A percentile compares a stretch with the other conserved stretches of the same genome.
phyloP scores from a whole-genome alignment of 1,140 invertebrate species.

The Rhagoletis zephyria region DNA sequence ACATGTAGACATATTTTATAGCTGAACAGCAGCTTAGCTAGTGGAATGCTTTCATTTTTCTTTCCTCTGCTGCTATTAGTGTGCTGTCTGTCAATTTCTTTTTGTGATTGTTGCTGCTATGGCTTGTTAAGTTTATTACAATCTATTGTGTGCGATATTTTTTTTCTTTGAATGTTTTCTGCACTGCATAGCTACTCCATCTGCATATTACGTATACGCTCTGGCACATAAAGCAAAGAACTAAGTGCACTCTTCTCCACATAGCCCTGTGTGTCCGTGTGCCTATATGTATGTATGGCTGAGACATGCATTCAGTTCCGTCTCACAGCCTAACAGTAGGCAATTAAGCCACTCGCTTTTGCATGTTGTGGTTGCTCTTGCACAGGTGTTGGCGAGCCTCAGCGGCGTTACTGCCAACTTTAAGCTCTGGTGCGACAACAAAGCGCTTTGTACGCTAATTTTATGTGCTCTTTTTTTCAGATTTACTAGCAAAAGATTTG shows the following conservation, averaged over 20 bases:
- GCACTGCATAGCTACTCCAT: background rate
- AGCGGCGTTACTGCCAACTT: background rate
- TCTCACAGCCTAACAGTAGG: background rate
- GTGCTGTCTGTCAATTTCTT: background rate
- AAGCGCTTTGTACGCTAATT: background rate
- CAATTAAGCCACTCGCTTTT: background rate
- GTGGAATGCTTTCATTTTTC: background rate
- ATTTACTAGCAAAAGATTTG: no score
- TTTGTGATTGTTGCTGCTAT: background rate
- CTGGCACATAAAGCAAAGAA: background rate
- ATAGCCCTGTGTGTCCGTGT: background rate
- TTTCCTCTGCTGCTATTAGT: background rate
- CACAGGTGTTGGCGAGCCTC: background rate
- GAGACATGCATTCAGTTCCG: background rate
- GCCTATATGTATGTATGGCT: background rate
- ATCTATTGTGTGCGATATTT: background rate
- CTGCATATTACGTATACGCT: conserved; percentile 4
- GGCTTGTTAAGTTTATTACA: conserved; percentile 48
- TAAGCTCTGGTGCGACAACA: background rate
- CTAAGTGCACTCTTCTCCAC: background rate
- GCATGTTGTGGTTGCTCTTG: no score
- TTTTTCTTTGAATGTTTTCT: background rate
- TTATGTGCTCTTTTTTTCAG: background rate
- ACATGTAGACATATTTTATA: background rate
- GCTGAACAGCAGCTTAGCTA: background rate